Percentiles rank a stretch among this genome's conserved stretches.
These are phyloP conservation scores for Drosophila diplacantha DNA, from an alignment of 2,888 invertebrate genomes.

Conservation along the genomic window DNA sequence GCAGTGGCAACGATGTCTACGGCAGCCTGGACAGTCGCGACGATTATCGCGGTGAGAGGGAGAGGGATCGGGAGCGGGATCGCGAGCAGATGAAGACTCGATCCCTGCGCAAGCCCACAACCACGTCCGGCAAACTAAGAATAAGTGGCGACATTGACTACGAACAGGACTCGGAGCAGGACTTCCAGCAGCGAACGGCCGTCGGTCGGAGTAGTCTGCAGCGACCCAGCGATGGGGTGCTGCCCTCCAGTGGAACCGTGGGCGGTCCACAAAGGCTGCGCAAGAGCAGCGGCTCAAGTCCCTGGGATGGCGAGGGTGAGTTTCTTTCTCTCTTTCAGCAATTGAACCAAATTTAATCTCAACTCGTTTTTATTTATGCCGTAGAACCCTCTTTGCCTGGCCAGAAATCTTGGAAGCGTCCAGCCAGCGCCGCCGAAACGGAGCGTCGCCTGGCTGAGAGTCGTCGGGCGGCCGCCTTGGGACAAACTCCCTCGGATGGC, in stretches of 20 bases:
- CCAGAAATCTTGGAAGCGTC: conserved; percentile 79
- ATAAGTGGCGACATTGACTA: conserved; percentile 78
- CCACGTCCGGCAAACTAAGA: conserved; percentile 74
- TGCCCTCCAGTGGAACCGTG: conserved; percentile 21
- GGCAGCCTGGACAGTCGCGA: conserved; percentile 77
- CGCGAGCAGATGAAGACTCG: conserved; percentile 75
- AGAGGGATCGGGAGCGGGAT: conserved; percentile 72
- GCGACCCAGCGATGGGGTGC: conserved; percentile 64
- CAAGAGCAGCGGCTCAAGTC: conserved; percentile 78
- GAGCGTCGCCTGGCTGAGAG: conserved; percentile 78
- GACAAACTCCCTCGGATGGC: conserved; percentile 78
- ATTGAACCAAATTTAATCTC: too few species aligned
- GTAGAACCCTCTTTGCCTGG: conserved; percentile 69
- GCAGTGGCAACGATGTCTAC: conserved; percentile 77
- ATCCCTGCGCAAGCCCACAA: conserved; percentile 74
- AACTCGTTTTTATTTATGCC: neutral
- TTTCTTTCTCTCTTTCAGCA: neutral
- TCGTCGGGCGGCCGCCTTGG: conserved; percentile 66
- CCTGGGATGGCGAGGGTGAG: conserved; percentile 80
- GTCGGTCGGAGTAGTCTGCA: conserved; percentile 75
- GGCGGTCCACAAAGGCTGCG: conserved; percentile 63
- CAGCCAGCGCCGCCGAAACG: conserved; percentile 81
- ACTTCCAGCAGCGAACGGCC: conserved; percentile 67
- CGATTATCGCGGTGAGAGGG: conserved; percentile 76
- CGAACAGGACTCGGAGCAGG: conserved; percentile 79